These are phyloP conservation scores for Buphagus erythrorhynchus DNA, from an alignment of 2,797 vertebrate genomes.

Conservation along the genomic window DNA sequence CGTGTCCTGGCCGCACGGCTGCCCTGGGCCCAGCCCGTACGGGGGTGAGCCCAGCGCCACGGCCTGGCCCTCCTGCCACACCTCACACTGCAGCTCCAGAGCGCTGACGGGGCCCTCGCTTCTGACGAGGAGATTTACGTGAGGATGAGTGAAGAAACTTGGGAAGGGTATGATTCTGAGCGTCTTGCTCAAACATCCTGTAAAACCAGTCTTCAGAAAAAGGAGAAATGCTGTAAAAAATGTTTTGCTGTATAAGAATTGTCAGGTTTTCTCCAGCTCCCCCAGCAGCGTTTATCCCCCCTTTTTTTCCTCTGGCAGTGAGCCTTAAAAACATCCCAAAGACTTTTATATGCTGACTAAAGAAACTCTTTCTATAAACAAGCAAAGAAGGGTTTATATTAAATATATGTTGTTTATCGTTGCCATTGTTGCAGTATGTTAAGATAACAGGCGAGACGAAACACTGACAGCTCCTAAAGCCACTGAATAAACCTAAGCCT, in stretches of 20 bases:
- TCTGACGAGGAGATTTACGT: neutral
- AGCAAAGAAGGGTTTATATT: conserved; percentile 58
- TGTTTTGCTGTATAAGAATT: neutral
- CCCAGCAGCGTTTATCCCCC: neutral
- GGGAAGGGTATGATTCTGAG: neutral
- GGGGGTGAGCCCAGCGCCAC: neutral
- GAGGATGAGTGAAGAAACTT: neutral
- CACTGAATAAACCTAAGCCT: conserved; percentile 2
- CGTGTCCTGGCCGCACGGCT: neutral
- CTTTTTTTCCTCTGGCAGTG: conserved; percentile 13
- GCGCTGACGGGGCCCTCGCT: neutral
- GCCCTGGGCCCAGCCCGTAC: neutral
- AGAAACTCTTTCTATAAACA: conserved; percentile 64
- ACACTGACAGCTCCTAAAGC: conserved; percentile 43
- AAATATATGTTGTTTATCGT: conserved; percentile 52
- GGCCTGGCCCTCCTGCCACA: neutral
- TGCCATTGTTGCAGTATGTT: conserved; percentile 62
- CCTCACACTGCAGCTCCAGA: neutral
- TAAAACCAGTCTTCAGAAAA: neutral
- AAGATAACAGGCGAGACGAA: conserved; percentile 48
- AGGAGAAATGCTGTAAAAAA: conserved; percentile 9
- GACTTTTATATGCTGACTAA: conserved; percentile 44
- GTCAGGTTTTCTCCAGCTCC: neutral
- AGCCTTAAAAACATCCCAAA: conserved; percentile 45
- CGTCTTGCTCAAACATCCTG: neutral